Evolutionary conservation across 2,797 vertebrate species (phyloP).

Genomic region (Sternarchorhynchus goeldii): DNA sequence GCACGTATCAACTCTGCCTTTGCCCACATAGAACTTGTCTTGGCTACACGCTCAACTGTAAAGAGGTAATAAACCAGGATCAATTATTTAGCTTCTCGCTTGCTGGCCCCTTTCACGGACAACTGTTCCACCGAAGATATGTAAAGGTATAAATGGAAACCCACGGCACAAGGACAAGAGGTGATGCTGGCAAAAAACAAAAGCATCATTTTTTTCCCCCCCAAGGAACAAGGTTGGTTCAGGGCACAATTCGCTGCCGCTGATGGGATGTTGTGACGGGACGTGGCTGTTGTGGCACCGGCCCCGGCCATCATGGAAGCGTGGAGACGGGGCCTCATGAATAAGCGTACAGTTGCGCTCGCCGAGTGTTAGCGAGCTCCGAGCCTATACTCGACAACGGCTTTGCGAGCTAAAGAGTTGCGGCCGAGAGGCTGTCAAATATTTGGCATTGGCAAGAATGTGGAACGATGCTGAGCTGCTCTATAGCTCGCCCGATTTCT

Average conservation of each 20-base stretch:
- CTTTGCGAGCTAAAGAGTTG: background rate
- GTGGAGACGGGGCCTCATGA: background rate
- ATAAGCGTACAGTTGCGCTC: background rate
- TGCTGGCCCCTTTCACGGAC: background rate
- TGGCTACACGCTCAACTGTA: slow-evolving; percentile 2
- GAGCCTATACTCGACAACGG: background rate
- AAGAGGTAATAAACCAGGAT: slow-evolving; percentile 36
- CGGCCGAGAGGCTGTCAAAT: background rate
- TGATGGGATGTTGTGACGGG: slow-evolving; percentile 21
- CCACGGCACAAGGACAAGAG: background rate
- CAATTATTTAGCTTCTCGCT: slow-evolving; percentile 39
- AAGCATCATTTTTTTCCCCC: background rate
- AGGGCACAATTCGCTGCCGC: background rate
- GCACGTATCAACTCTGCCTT: slow-evolving; percentile 1
- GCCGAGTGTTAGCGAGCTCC: background rate
- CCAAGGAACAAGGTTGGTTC: background rate
- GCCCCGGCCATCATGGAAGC: background rate
- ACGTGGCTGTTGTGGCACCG: background rate
- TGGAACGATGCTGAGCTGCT: background rate
- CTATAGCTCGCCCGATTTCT: background rate
- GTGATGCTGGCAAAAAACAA: background rate
- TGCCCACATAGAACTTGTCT: slow-evolving; percentile 18
- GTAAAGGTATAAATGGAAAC: slow-evolving; percentile 2
- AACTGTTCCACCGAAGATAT: background rate
- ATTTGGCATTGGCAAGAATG: background rate